Evolutionary conservation across 2,888 invertebrate genomes (phyloP).

Genomic region (Coecobrya sp.): DNA sequence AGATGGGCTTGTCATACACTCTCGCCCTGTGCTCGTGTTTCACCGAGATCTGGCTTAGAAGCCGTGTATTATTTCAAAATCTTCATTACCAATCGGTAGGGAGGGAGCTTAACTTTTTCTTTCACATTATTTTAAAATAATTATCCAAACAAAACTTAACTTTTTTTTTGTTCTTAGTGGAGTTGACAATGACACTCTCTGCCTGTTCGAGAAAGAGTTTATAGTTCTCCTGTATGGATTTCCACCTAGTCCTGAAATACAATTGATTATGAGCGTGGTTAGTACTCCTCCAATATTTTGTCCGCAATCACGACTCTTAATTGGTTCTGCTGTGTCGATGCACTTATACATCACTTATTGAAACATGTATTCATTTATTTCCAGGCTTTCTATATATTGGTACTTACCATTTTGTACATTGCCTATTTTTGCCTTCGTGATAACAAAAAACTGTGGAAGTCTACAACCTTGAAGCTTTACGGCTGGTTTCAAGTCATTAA

Average conservation of each 20-base stretch:
- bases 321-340: too few species aligned
- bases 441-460: constrained; percentile 80
- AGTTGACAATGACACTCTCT: constrained; percentile 81
- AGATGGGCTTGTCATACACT: constrained; percentile 70
- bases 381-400: constrained; percentile 77
- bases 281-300: not conserved
- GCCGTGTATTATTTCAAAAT: constrained; percentile 81
- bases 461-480: constrained; percentile 80
- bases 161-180: constrained; percentile 49
- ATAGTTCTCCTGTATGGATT: constrained; percentile 83
- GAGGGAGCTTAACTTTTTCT: not conserved
- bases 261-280: constrained; percentile 79
- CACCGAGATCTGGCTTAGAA: constrained; percentile 71
- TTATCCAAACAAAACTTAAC: not conserved
- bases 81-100: constrained; percentile 78
- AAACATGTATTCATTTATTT: constrained; percentile 23
- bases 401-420: constrained; percentile 75
- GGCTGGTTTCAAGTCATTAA: constrained; percentile 83
- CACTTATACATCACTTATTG: not conserved
- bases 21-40: constrained; percentile 83
- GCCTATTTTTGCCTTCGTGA: constrained; percentile 80
- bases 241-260: constrained; percentile 82
- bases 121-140: too few species aligned
- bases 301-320: too few species aligned
- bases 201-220: constrained; percentile 81